Evolutionary conservation across 35 echinoderm and acorn worm genomes (phyloP).

Genomic region (Holothuria glaberrima): DNA sequence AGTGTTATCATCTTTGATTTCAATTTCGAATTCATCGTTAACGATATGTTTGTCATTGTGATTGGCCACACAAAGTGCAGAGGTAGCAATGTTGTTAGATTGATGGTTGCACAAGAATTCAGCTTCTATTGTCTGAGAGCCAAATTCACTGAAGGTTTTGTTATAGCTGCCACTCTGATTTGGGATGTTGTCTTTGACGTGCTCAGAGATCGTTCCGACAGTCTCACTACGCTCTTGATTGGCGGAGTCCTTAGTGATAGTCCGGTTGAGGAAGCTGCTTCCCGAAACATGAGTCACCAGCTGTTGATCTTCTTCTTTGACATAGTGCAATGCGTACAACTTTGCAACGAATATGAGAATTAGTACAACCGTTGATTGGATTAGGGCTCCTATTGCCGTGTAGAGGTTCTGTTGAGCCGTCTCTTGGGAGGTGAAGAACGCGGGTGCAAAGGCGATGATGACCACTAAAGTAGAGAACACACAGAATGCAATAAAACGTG

Average conservation of each 20-base stretch:
- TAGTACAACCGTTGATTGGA: conserved; percentile 22
- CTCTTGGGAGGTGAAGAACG: not conserved
- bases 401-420: not conserved
- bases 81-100: too few species aligned
- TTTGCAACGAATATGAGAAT: conserved; percentile 8
- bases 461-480: conserved; percentile 72
- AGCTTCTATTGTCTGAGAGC: conserved; percentile 17
- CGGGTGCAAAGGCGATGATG: conserved; percentile 59
- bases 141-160: conserved; percentile 11
- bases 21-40: too few species aligned
- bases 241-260: too few species aligned
- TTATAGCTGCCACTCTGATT: too few species aligned
- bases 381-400: not conserved
- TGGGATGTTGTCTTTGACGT: too few species aligned
- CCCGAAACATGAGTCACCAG: too few species aligned
- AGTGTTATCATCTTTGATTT: too few species aligned
- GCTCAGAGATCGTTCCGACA: too few species aligned
- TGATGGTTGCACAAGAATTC: not conserved
- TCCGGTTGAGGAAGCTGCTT: too few species aligned
- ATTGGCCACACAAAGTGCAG: too few species aligned
- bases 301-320: not conserved
- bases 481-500: conserved; percentile 74
- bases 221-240: too few species aligned
- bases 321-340: conserved; percentile 3
- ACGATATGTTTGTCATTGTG: too few species aligned